Evolutionary conservation across 2,888 invertebrate genomes (phyloP), one percentile per base, ranked within the genome.

Genomic region (Caradrina clavipalpis): DNA sequence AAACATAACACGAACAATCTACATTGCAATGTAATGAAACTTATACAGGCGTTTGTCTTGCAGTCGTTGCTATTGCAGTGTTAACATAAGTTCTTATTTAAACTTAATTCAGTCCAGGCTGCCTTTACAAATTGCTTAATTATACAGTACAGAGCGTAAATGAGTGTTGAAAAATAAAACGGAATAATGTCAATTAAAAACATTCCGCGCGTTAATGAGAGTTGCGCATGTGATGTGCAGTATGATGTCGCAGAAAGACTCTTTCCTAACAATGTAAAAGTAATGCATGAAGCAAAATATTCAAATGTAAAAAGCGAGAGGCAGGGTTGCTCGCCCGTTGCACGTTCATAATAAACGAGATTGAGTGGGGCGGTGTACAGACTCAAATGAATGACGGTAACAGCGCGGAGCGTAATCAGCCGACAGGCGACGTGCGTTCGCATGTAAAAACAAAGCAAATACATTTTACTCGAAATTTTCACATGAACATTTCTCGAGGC

Each of bases 301-400:
- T 91, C 89, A 90, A 91, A 92, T 93, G 90, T 90, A 90, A 93
- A 93, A 93, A 91, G 87, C 88, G 88, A 88, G 91, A 88, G 89
- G 89, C 89, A 87, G 90, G 86, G 83, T 76, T 85, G 85, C 81
- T 83, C 81, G 89, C 87, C 86, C 87, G 90, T 82, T 92, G 92
- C 92, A 91, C 91, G 94, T 92, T 92, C 92, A 93, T 95, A 94
- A 95, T 95, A 92, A 94, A 95, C 92, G 92, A 94, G 93, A 94
- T 94, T 94, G 95, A 95, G 94, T 92, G 90, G 93, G 92, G 93
- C 91, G 91, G 89, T 88, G 93, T 88, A 84, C 89, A 91, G 91
- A 91, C 91, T 89, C 91, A 93, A 95, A 94, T 95, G 95, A 95
- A 94, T 93, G 94, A 93, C 94, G 90, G 91, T 88, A 90, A 92